Conservation (phyloP, 1,140 invertebrate genomes). For the Pogonus chalceus region DNA sequence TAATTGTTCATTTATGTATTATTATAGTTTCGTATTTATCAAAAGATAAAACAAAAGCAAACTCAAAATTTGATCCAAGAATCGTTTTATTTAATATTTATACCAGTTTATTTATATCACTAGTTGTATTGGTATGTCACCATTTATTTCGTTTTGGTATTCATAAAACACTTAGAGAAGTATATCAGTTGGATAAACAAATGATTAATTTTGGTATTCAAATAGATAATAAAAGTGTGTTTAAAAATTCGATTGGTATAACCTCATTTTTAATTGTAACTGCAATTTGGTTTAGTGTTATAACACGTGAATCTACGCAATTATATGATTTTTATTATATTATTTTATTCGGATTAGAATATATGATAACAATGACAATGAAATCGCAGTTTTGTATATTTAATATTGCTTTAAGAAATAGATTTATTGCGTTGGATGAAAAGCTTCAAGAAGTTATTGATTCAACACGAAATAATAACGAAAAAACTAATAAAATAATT, state of each 20-base stretch:
- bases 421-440: not conserved
- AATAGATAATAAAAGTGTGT: not conserved
- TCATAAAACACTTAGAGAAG: not conserved
- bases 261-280: not conserved
- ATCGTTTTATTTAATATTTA: not conserved
- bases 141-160: not conserved
- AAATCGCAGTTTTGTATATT: not conserved
- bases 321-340: not conserved
- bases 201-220: not conserved
- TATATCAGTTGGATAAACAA: not conserved
- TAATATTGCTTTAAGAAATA: not conserved
- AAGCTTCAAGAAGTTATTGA: not conserved
- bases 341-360: not conserved
- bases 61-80: not conserved
- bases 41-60: not conserved
- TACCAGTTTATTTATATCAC: not conserved
- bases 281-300: not conserved
- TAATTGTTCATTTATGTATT: not conserved
- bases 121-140: not conserved
- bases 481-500: not conserved
- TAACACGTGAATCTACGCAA: not conserved
- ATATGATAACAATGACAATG: constrained; percentile 5
- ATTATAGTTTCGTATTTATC: not conserved
- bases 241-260: not conserved
- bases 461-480: not conserved